These are phyloP conservation scores for Aleiodes leptofemur DNA, from an alignment of 2,888 invertebrate species.

Conservation along the genomic window DNA sequence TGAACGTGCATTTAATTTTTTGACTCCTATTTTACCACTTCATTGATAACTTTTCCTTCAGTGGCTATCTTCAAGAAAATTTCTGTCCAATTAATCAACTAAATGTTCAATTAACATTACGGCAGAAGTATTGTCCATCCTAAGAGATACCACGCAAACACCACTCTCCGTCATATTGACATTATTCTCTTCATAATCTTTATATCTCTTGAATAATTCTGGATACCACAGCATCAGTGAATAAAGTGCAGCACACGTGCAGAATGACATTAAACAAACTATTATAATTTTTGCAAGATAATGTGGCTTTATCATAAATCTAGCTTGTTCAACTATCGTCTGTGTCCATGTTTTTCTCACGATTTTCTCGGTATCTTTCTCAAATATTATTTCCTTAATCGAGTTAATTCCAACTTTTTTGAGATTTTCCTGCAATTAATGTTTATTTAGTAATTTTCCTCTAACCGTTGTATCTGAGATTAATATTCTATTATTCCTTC, in stretches of 20 bases:
- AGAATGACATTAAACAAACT: constrained; percentile 87
- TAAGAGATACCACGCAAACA: constrained; percentile 83
- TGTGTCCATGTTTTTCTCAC: constrained; percentile 8
- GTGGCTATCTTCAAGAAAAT: neutral
- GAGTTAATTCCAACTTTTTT: neutral
- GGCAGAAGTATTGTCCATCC: constrained; percentile 26
- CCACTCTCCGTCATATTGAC: constrained; percentile 78
- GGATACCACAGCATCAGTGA: constrained; percentile 95
- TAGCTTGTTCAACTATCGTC: constrained; percentile 85
- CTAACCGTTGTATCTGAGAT: neutral
- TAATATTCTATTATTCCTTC: neutral
- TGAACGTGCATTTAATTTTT: too few relatives aligned
- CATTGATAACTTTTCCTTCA: neutral
- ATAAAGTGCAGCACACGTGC: constrained; percentile 90
- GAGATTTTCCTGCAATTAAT: constrained; percentile 12
- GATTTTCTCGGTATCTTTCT: constrained; percentile 60
- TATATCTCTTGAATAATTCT: constrained; percentile 87
- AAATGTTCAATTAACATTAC: neutral
- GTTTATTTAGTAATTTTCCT: neutral
- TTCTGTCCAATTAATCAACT: neutral
- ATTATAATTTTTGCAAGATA: constrained; percentile 84
- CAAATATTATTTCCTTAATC: constrained; percentile 10
- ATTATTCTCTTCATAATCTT: constrained; percentile 82
- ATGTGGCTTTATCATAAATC: constrained; percentile 83
- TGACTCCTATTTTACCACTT: too few relatives aligned